Conservation (phyloP, 1,140 invertebrate species). For the Heliothis virescens region DNA sequence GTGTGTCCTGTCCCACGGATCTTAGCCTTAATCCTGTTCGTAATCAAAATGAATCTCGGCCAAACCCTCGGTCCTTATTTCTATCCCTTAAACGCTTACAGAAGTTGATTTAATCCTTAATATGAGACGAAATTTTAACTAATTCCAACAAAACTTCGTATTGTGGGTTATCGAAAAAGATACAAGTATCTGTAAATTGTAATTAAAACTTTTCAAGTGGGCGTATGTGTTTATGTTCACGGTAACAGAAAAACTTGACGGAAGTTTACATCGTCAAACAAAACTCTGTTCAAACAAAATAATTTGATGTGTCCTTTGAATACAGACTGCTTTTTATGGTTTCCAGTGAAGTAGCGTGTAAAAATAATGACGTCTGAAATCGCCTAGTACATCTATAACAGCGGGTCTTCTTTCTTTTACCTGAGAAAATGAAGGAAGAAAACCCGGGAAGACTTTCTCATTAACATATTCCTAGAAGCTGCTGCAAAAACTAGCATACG, state of each 20-base stretch:
- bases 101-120: conserved; percentile 35
- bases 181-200: conserved; percentile 12
- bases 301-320: conserved; percentile 10
- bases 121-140: conserved; percentile 23
- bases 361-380: conserved; percentile 9
- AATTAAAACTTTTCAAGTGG: conserved; percentile 13
- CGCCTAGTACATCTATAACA: neutral
- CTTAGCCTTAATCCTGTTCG: conserved; percentile 72
- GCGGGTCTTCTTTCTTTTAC: neutral
- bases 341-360: conserved; percentile 8
- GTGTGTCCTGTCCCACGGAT: conserved; percentile 72
- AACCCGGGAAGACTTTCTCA: neutral
- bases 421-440: conserved; percentile 9
- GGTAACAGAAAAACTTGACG: neutral
- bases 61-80: conserved; percentile 33
- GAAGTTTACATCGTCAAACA: neutral
- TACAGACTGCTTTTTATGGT: conserved; percentile 14
- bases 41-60: conserved; percentile 60
- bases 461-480: conserved; percentile 3
- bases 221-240: neutral
- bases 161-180: conserved; percentile 16
- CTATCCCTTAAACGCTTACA: conserved; percentile 30
- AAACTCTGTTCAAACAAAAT: conserved; percentile 10
- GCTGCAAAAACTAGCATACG: conserved; percentile 10
- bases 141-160: conserved; percentile 3